Evolutionary conservation across 1,140 invertebrate species (phyloP).

Genomic region (Aphelinus certus): DNA sequence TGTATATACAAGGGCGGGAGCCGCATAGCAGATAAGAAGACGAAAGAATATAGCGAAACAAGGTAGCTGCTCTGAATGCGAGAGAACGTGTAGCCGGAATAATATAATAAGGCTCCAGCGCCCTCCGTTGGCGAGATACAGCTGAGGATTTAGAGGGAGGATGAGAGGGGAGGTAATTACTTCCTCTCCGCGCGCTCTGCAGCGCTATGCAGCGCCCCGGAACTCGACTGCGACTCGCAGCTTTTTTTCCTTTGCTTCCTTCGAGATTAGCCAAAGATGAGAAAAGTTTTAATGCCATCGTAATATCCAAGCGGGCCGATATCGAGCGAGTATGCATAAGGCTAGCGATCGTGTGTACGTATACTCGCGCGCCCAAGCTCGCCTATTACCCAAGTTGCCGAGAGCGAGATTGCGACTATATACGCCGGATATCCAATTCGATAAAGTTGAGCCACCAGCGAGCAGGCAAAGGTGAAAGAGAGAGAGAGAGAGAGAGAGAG

Average conservation of each 20-base stretch:
- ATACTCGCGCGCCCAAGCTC: not conserved
- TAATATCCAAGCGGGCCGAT: constrained; percentile 15
- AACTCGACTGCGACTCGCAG: too few relatives aligned
- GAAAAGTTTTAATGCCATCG: constrained; percentile 44
- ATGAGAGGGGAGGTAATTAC: constrained; percentile 34
- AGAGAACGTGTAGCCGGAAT: constrained; percentile 35
- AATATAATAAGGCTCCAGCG: constrained; percentile 39
- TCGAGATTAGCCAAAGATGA: constrained; percentile 45
- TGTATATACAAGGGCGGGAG: constrained; percentile 1
- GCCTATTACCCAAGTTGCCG: constrained; percentile 22
- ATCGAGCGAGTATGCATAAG: constrained; percentile 7
- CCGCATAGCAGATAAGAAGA: constrained; percentile 32
- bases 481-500: too few relatives aligned
- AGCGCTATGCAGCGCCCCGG: not conserved
- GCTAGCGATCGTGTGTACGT: not conserved
- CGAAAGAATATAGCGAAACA: constrained; percentile 29
- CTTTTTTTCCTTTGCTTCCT: constrained; percentile 7
- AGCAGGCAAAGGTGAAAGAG: too few relatives aligned
- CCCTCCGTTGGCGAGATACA: constrained; percentile 7
- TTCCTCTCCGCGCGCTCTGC: not conserved
- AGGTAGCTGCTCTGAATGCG: constrained; percentile 18
- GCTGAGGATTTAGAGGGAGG: not conserved
- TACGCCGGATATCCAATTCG: not conserved
- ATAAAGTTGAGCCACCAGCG: not conserved
- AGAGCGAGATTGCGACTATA: constrained; percentile 6